These are phyloP conservation scores for Orchestes rusci DNA, from an alignment of 2,888 invertebrate genomes.

Conservation along the genomic window DNA sequence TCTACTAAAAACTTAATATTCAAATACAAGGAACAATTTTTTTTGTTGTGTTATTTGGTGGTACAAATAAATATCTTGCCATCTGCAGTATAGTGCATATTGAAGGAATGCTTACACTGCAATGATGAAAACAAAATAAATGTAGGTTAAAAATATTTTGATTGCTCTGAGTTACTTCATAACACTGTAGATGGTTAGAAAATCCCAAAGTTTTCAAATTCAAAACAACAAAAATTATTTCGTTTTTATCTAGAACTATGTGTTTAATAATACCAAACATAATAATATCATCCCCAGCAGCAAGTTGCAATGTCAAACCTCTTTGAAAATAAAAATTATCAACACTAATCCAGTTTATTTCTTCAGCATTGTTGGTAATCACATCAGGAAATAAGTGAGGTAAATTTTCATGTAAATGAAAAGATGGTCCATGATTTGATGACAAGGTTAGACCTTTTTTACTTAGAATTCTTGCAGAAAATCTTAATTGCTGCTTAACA, in stretches of 20 bases:
- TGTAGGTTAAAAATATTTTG: no score
- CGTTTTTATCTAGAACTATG: no score
- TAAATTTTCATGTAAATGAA: background rate
- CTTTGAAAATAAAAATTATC: background rate
- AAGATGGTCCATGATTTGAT: background rate
- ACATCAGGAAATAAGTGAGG: background rate
- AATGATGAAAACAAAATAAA: no score
- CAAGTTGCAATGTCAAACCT: background rate
- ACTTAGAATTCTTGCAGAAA: constrained; percentile 1
- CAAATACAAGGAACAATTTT: no score
- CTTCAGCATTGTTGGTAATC: background rate
- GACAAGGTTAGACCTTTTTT: constrained; percentile 6
- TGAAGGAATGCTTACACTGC: no score
- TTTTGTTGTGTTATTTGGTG: no score
- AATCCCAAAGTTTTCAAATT: constrained; percentile 1
- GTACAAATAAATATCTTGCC: background rate
- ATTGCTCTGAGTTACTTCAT: background rate
- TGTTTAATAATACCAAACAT: constrained; percentile 2
- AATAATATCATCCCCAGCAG: background rate
- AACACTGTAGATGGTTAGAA: constrained; percentile 2
- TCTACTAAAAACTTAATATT: no score
- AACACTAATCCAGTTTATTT: background rate
- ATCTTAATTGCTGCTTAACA: constrained; percentile 8
- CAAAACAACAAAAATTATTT: constrained; percentile 3
- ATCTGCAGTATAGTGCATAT: background rate